These are phyloP conservation scores for Rhinogobio ventralis DNA, from an alignment of 2,797 vertebrate genomes.

Conservation along the genomic window DNA sequence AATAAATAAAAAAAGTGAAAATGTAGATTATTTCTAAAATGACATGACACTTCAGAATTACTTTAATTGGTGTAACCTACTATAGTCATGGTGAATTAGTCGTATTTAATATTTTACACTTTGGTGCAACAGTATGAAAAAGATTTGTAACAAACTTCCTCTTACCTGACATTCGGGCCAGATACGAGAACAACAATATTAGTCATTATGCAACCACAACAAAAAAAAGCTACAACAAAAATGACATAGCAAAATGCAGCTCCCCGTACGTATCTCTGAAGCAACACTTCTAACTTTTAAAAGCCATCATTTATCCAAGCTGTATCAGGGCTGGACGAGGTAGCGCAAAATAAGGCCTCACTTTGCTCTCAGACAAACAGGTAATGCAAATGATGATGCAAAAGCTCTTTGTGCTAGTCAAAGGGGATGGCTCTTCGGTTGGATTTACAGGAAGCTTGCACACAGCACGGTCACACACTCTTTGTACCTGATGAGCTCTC, in stretches of 20 bases:
- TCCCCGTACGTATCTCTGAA: background rate
- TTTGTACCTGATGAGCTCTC: constrained; percentile 68
- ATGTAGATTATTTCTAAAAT: background rate
- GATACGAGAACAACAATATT: constrained; percentile 65
- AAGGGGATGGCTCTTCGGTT: constrained; percentile 35
- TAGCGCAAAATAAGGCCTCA: background rate
- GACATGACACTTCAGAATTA: background rate
- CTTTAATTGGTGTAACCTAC: no score
- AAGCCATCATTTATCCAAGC: background rate
- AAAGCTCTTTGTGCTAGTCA: constrained; percentile 64
- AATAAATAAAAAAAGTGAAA: background rate
- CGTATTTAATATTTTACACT: background rate
- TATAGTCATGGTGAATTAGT: background rate
- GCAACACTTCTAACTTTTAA: background rate
- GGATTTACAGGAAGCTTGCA: constrained; percentile 37
- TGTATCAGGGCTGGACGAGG: constrained; percentile 32
- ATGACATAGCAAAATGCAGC: background rate
- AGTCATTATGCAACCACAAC: constrained; percentile 62
- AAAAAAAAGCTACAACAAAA: background rate
- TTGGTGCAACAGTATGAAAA: background rate
- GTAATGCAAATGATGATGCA: constrained; percentile 69
- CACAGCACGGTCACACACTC: constrained; percentile 29
- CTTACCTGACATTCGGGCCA: constrained; percentile 71
- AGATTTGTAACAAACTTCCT: constrained; percentile 37
- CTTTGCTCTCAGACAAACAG: constrained; percentile 32